Conservation (phyloP, 2,797 vertebrate species). For the Semaprochilodus insignis region DNA sequence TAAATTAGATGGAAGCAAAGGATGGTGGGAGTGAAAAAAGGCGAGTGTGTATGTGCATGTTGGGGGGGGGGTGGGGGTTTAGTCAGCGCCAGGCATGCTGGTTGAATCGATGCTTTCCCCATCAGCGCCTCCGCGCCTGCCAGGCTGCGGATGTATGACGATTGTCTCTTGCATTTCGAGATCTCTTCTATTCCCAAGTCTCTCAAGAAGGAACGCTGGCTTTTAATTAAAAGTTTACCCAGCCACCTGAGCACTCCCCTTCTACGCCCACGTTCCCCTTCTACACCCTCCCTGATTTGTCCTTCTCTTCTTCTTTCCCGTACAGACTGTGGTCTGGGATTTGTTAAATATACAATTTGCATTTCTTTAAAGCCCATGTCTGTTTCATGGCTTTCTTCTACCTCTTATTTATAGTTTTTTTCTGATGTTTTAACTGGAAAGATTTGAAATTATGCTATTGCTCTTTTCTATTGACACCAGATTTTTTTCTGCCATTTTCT, state of each 20-base stretch:
- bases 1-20: constrained; percentile 56
- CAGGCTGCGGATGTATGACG: constrained; percentile 40
- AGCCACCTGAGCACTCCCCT: constrained; percentile 31
- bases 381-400: no score
- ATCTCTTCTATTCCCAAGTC: constrained; percentile 24
- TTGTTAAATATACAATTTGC: constrained; percentile 6
- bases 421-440: no score
- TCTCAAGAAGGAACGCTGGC: constrained; percentile 29
- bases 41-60: no score
- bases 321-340: background rate
- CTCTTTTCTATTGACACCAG: no score
- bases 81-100: constrained; percentile 40
- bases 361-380: background rate
- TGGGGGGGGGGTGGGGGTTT: background rate
- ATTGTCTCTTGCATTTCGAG: constrained; percentile 28
- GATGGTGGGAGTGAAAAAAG: constrained; percentile 41
- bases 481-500: no score
- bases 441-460: no score
- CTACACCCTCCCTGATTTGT: background rate
- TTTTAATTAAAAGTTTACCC: constrained; percentile 56
- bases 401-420: no score
- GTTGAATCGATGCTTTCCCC: constrained; percentile 55
- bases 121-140: constrained; percentile 34
- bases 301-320: background rate
- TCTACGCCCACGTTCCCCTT: background rate